Base-by-base conservation (phyloP, 1,140 invertebrate genomes). In the Drosophila eugracilis region DNA sequence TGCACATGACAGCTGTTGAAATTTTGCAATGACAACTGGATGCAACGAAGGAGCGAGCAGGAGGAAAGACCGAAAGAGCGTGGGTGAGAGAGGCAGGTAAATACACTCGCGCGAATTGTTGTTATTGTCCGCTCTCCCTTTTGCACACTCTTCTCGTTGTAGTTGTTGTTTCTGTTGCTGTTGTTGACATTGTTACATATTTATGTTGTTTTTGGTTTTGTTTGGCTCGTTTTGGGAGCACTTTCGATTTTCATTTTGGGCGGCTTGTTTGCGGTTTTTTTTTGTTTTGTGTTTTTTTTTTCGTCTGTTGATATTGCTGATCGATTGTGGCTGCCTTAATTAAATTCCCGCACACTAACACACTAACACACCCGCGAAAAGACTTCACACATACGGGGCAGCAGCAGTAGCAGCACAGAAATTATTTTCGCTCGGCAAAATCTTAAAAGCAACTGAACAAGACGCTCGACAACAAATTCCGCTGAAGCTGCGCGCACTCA, bases 361-460 rank as follows among this genome's bases (percentile, higher is more conserved):
- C 55, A 60, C 30, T 50, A 63, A 54, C 54, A 60, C 44, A 65
- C 28, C 66, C 69, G 74, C 72, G 62, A 60, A 45, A 48, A 52
- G 65, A 65, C 65, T 42, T 79, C 75, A 32, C 69, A 75, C 62
- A 60, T 75, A 65, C 79, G 50, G 48, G 57, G 37, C 78, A 55
- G 60, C 71, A 44, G 53, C 62, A 60, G 55, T 48, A 44, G 49
- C 44, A 45, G 44, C 10, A 47, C 65, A 53, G 70, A 75, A 73
- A 78, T 70, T 76, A 78, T 88, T 85, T 88, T 80, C 78, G 81
- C 83, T 90, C 80, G 83, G 88, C 88, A 90, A 90, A 90, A 90
- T 90, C 88, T 90, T 84, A 73, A 89, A 90, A 80, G 75, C 78
- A 90, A 89, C 86, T 89, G 85, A 89, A 85, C 85, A 80, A 85